Percentiles rank a stretch among this genome's conserved stretches.
Conservation (phyloP, 2,113 vertebrate genomes). For the Miniopterus natalensis region DNA sequence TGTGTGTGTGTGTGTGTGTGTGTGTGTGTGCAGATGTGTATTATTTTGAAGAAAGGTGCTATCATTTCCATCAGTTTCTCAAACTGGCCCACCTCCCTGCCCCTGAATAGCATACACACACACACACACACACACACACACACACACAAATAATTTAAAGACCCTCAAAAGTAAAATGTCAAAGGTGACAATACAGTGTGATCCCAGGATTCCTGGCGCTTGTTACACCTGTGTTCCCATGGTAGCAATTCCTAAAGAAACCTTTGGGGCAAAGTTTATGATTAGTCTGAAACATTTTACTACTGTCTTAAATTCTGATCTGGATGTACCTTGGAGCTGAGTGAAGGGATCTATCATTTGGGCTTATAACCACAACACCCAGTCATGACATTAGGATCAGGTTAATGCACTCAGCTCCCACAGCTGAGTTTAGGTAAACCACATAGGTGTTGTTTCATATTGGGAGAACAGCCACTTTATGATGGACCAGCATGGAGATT, state of each 20-base stretch:
- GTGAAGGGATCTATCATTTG: not conserved
- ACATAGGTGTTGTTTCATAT: not conserved
- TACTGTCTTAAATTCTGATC: not conserved
- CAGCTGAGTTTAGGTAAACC: not conserved
- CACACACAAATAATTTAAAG: not conserved
- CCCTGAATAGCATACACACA: not conserved
- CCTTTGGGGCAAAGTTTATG: not conserved
- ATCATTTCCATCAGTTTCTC: slow-evolving; percentile 21
- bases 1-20: not conserved
- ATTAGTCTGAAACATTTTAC: slow-evolving; percentile 4
- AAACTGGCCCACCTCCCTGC: not conserved
- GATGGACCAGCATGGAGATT: not conserved
- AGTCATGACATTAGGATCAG: not conserved
- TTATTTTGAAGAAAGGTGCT: slow-evolving; percentile 31
- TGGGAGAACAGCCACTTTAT: not conserved
- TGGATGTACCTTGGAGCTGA: not conserved
- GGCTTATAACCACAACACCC: not conserved
- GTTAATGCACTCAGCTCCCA: not conserved
- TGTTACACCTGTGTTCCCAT: not conserved
- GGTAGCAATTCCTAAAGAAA: not conserved
- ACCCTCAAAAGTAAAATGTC: slow-evolving; percentile 1
- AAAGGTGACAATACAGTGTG: not conserved
- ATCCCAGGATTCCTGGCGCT: not conserved
- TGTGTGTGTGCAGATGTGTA: not conserved
- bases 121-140: not conserved